A percentile compares a stretch with the other conserved stretches of the same genome.
These are phyloP conservation scores for Neoascia interrupta DNA, from an alignment of 2,888 invertebrate genomes.

Conservation along the genomic window DNA sequence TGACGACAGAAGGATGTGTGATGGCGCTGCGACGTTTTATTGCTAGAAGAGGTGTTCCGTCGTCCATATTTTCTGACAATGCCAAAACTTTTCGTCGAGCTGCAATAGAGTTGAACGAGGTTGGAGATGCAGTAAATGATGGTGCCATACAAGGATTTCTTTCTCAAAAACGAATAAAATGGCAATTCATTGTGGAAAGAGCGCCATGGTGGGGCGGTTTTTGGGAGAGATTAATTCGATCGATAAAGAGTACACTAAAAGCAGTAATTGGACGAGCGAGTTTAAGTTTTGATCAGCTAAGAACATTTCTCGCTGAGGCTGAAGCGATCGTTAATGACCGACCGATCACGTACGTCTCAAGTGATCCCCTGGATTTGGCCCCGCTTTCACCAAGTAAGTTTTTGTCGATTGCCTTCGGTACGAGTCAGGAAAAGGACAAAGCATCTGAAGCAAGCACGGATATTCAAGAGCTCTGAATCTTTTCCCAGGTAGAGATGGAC, in stretches of 20 bases:
- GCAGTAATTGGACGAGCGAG: conserved; percentile 1
- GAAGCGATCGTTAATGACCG: conserved; percentile 17
- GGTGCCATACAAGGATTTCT: conserved; percentile 10
- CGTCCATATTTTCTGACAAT: conserved; percentile 9
- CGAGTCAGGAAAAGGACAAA: neutral
- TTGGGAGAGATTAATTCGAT: conserved; percentile 30
- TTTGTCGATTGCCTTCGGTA: neutral
- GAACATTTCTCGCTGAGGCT: conserved; percentile 3
- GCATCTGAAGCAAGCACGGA: too few relatives aligned
- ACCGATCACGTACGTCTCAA: conserved; percentile 20
- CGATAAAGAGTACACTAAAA: conserved; percentile 17
- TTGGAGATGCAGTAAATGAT: neutral
- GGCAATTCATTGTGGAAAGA: conserved; percentile 25
- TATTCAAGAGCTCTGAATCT: too few relatives aligned
- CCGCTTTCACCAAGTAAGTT: conserved; percentile 16
- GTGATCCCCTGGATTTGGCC: conserved; percentile 11
- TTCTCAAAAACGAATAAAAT: neutral
- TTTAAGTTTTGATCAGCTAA: conserved; percentile 8
- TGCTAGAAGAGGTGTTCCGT: conserved; percentile 19
- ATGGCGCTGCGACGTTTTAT: conserved; percentile 22
- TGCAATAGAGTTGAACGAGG: neutral
- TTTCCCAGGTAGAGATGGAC: conserved; percentile 11
- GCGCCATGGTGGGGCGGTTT: conserved; percentile 41
- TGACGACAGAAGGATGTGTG: conserved; percentile 16
- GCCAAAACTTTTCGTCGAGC: conserved; percentile 10